These are phyloP conservation scores for Psylliodes chrysocephalus DNA, from an alignment of 2,888 invertebrate genomes.

Conservation along the genomic window DNA sequence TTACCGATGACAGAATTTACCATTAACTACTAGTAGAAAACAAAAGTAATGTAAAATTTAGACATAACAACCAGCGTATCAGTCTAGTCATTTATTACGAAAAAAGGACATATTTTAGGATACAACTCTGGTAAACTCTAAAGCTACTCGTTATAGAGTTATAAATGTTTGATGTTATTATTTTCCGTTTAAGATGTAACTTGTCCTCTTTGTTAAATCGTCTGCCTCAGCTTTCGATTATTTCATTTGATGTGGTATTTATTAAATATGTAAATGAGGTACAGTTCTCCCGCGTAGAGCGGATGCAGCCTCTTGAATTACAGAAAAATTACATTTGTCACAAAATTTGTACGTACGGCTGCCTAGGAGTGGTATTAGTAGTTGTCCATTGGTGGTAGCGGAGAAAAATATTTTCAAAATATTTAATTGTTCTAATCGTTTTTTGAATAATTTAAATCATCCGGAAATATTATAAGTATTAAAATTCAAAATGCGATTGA, in stretches of 20 bases:
- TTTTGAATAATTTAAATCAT: too few relatives aligned
- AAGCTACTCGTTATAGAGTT: constrained; percentile 48
- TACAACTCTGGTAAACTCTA: not conserved
- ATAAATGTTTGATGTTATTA: constrained; percentile 57
- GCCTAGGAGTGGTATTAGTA: not conserved
- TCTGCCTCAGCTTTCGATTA: constrained; percentile 33
- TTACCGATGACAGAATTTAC: too few relatives aligned
- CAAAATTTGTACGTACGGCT: not conserved
- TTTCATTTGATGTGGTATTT: constrained; percentile 33
- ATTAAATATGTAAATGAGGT: constrained; percentile 31
- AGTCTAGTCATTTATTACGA: too few relatives aligned
- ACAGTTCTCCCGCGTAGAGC: not conserved
- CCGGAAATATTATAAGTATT: too few relatives aligned
- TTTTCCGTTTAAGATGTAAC: constrained; percentile 42
- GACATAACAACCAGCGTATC: too few relatives aligned
- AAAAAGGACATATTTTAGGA: too few relatives aligned
- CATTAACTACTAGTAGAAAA: too few relatives aligned
- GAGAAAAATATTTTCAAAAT: too few relatives aligned
- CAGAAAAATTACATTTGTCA: constrained; percentile 1
- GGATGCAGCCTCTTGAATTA: not conserved
- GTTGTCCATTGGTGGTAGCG: too few relatives aligned
- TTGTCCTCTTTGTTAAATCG: constrained; percentile 37
- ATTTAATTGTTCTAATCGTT: too few relatives aligned
- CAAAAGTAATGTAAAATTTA: too few relatives aligned
- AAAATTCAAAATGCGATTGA: too few relatives aligned